Evolutionary conservation across 92 coral and sea anemone species (phyloP), one percentile per base, ranked within the genome.

Genomic region (Zoanthus sociatus): DNA sequence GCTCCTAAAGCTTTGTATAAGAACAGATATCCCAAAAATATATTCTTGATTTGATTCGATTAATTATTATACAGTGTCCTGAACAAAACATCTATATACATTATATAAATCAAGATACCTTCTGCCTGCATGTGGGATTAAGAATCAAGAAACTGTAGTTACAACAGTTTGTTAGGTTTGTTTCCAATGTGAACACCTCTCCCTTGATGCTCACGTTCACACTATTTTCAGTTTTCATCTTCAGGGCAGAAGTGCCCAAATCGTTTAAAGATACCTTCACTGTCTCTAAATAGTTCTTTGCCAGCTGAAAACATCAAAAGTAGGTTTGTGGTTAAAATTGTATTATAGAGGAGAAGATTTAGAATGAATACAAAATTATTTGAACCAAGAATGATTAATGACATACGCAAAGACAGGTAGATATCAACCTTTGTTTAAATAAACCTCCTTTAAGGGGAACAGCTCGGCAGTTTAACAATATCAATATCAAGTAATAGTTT

Each of bases 121-220:
- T 77, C 37, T 69, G 33, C 79, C 82, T 78, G 90, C 99, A 97
- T n/a, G 89, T 73, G 20, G 88, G 91, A 79, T 97, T 97, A 55
- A 97, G 91, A 63, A 97, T 83, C 71, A 89, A 83, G 82, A 71
- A 95, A 87, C 90, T 87, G 88, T 87, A 90, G 47, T 95, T 90
- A 85, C 99, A 97, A 86, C 99, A 97, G 63, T 92, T 61, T 17
- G 56, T 76, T 5, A 21, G 48, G 16, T 87, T 63, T 48, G 88
- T 44, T 0, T 78, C 53, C 74, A 83, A 84, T 53, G 61, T 70
- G 88, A 72, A 81, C 74, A 54, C 89, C 81, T 73, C 11, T 37
- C 81, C 90, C 44, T 79, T 73, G 45, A 93, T 89, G 37, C 64
- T 50, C 48, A 97, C 94, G 51, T 71, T 84, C 47, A 86, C 74